Conservation (phyloP, 2,888 invertebrate genomes). For the Drosophila prostipennis region DNA sequence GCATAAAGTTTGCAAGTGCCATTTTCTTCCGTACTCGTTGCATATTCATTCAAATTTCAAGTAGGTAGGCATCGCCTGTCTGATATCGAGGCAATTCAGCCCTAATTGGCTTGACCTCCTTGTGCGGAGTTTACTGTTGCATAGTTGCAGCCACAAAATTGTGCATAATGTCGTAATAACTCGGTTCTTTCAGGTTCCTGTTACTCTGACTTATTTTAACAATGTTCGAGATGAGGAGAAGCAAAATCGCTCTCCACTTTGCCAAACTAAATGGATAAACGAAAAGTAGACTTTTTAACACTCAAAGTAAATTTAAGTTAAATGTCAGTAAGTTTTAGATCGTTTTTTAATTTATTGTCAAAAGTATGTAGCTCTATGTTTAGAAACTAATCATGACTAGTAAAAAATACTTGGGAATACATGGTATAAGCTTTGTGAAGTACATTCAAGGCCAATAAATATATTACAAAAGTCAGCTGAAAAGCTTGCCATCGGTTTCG, state of each 20-base stretch:
- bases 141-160: slow-evolving; percentile 18
- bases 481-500: not conserved
- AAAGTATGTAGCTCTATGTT: not conserved
- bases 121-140: slow-evolving; percentile 5
- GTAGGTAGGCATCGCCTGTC: slow-evolving; percentile 30
- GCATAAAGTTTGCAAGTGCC: slow-evolving; percentile 11
- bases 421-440: not conserved
- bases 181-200: not conserved
- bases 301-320: no score
- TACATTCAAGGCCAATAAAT: slow-evolving; percentile 3
- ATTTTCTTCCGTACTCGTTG: slow-evolving; percentile 50
- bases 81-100: slow-evolving; percentile 29
- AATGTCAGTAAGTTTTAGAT: not conserved
- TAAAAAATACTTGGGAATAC: slow-evolving; percentile 11
- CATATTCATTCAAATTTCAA: slow-evolving; percentile 69
- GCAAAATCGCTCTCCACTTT: not conserved
- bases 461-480: not conserved
- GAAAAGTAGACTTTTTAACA: no score
- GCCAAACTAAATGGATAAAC: no score
- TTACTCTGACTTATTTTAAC: not conserved
- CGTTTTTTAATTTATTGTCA: not conserved
- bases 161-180: slow-evolving; percentile 10
- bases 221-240: not conserved
- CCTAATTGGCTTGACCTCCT: slow-evolving; percentile 69
- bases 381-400: slow-evolving; percentile 16